Percentiles rank a stretch among this genome's conserved stretches.
Conservation (phyloP, 2,797 vertebrate species). For the Australoheros facetus region DNA sequence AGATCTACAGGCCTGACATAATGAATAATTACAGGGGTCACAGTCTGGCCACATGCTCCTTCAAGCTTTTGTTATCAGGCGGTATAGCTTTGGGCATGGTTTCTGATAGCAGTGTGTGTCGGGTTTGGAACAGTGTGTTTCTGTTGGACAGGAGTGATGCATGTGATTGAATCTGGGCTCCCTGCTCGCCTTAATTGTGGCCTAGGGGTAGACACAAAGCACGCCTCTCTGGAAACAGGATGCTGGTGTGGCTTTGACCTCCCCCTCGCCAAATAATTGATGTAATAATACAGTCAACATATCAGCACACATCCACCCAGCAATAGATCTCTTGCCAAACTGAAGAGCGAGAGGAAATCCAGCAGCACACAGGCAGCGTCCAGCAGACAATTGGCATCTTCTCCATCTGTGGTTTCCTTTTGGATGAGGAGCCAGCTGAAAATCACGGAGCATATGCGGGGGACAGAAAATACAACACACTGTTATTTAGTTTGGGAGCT, state of each 20-base stretch:
- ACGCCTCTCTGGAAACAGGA: slow-evolving; percentile 83
- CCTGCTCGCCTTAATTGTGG: slow-evolving; percentile 82
- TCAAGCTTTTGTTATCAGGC: slow-evolving; percentile 76
- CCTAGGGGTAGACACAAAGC: slow-evolving; percentile 82
- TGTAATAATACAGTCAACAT: slow-evolving; percentile 84
- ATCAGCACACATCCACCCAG: slow-evolving; percentile 83
- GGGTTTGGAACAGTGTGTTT: slow-evolving; percentile 79
- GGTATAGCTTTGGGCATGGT: slow-evolving; percentile 75
- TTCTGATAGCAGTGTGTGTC: slow-evolving; percentile 75
- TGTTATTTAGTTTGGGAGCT: slow-evolving; percentile 20
- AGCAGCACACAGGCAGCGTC: slow-evolving; percentile 59
- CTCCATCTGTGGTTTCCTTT: slow-evolving; percentile 43
- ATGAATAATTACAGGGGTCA: slow-evolving; percentile 81
- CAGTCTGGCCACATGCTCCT: slow-evolving; percentile 80
- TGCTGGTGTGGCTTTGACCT: slow-evolving; percentile 84
- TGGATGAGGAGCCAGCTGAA: slow-evolving; percentile 39
- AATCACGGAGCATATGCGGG: slow-evolving; percentile 18
- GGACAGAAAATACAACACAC: slow-evolving; percentile 27
- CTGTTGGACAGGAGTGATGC: slow-evolving; percentile 84
- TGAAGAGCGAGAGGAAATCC: slow-evolving; percentile 56
- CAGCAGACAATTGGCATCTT: slow-evolving; percentile 58
- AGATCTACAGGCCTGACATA: slow-evolving; percentile 68
- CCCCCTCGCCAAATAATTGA: slow-evolving; percentile 83
- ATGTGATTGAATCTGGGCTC: slow-evolving; percentile 86
- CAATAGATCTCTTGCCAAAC: slow-evolving; percentile 78